Evolutionary conservation across 1,140 invertebrate species (phyloP), one percentile per base, ranked within the genome.

Genomic region (Cyclina sinensis): DNA sequence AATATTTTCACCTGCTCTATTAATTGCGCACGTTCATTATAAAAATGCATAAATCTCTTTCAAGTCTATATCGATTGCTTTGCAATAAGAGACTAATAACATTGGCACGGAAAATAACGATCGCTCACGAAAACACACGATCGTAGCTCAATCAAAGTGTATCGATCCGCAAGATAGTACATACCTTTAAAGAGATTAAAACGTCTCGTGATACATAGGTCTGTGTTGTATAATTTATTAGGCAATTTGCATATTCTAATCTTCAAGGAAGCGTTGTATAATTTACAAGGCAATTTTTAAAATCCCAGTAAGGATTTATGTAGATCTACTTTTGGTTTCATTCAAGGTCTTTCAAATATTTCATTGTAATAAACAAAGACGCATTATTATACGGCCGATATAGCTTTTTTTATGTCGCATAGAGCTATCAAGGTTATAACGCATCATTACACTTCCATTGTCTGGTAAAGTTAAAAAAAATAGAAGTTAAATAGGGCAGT

Each of bases 161-260:
- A 62, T 62, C 14, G 57, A 62, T 62, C 24, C 18, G 24, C 57
- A 7, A 62, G 18, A 9, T n/a, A n/a, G n/a, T n/a, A n/a, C n/a
- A n/a, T 62, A n/a, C n/a, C 57, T 62, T 62, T n/a, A 24, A 62
- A 24, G 7, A 27, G 57, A 62, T 62, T 62, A n/a, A n/a, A 62
- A 62, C 7, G 5, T 62, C 57, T 27, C 57, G 9, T 62, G 57
- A 62, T 62, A 62, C 57, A 0, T 62, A 27, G n/a, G n/a, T 62
- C 27, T 62, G n/a, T n/a, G 24, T 27, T 62, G n/a, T 62, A 62
- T 62, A 62, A 62, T 62, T 62, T 62, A 62, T 62, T 27, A 62
- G 57, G 57, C 24, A 62, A 62, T 62, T 62, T 62, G 27, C 57
- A 62, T 62, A 27, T 62, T 62, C 18, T 21, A 57, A n/a, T n/a